Evolutionary conservation across 2,797 vertebrate species (phyloP).

Genomic region (Cirrhinus mrigala): DNA sequence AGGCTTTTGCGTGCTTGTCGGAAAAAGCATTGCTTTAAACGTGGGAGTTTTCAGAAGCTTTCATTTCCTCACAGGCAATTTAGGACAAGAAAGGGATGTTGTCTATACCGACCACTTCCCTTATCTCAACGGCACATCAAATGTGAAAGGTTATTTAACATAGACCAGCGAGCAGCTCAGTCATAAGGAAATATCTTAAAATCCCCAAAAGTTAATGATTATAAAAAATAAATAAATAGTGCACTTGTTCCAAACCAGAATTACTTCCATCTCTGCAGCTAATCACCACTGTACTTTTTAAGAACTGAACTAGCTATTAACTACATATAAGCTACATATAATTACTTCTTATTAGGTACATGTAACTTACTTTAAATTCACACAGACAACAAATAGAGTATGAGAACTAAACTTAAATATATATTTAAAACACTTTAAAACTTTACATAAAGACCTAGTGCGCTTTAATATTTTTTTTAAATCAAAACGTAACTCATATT

Average conservation of each 20-base stretch:
- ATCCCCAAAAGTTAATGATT: neutral
- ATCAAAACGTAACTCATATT: neutral
- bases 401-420: neutral
- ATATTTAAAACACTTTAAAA: neutral
- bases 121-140: neutral
- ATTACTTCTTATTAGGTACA: neutral
- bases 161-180: neutral
- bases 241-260: neutral
- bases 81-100: slow-evolving; percentile 42
- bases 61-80: slow-evolving; percentile 43
- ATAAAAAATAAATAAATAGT: neutral
- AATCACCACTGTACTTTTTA: too few relatives aligned
- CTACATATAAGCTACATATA: neutral
- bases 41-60: slow-evolving; percentile 9
- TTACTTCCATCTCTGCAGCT: neutral
- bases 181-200: neutral
- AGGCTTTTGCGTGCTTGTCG: neutral
- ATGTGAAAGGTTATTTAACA: neutral
- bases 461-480: neutral
- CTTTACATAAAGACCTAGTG: neutral
- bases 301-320: neutral
- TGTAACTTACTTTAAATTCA: neutral
- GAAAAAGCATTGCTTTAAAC: neutral
- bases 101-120: slow-evolving; percentile 44
- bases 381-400: neutral